These are phyloP conservation scores for Amblyornis subalaris DNA, from an alignment of 2,113 vertebrate genomes.

Conservation along the genomic window DNA sequence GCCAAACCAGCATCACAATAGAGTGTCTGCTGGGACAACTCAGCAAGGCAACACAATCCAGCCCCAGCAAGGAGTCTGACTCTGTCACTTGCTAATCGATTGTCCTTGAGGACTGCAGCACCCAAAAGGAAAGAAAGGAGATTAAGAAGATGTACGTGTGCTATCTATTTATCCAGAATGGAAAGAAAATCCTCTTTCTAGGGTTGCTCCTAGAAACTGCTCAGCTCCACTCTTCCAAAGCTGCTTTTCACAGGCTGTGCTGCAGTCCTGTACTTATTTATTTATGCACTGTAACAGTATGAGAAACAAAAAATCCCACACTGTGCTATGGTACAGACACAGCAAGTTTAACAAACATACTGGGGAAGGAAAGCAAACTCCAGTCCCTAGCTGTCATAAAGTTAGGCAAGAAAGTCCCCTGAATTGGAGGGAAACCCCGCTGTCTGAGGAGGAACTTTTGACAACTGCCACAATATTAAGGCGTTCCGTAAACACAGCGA, in stretches of 20 bases:
- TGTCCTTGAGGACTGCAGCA: not conserved
- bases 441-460: not conserved
- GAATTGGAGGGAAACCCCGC: not conserved
- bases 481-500: not conserved
- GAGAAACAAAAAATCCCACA: not conserved
- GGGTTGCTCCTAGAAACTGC: not conserved
- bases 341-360: not conserved
- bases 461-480: not conserved
- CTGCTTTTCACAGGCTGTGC: not conserved
- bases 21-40: not conserved
- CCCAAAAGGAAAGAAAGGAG: not conserved
- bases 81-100: accelerated
- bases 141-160: not conserved
- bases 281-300: not conserved
- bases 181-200: not conserved
- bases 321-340: not conserved
- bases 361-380: not conserved
- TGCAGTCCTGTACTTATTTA: not conserved
- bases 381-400: not conserved
- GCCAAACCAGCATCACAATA: not conserved
- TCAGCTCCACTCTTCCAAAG: not conserved
- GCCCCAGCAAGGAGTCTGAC: not conserved
- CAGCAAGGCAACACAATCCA: not conserved
- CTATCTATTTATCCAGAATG: not conserved
- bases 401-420: not conserved